Evolutionary conservation across 2,113 vertebrate genomes (phyloP).

Genomic region (Choloepus hoffmanni): DNA sequence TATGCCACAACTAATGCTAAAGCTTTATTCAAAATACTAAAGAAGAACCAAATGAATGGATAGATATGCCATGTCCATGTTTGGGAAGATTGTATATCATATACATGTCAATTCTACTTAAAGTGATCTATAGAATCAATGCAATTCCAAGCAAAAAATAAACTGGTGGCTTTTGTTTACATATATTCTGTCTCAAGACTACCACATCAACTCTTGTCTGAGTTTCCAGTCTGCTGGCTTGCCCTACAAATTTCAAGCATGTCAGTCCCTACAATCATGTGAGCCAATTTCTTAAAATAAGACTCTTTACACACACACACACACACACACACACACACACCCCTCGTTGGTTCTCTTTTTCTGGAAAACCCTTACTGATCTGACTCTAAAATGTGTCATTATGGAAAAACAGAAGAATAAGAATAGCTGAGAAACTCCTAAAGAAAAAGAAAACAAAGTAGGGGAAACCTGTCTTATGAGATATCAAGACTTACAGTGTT

Average conservation of each 20-base stretch:
- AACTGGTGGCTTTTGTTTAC: background rate
- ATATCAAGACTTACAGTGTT: background rate
- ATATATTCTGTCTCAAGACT: too few species aligned
- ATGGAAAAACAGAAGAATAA: background rate
- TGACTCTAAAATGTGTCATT: background rate
- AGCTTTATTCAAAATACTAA: slow-evolving; percentile 15
- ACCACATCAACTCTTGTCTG: too few species aligned
- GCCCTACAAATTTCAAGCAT: too few species aligned
- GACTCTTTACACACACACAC: too few species aligned
- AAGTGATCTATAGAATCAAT: background rate
- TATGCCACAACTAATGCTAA: background rate
- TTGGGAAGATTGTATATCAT: background rate
- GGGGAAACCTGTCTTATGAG: background rate
- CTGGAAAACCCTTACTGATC: too few species aligned
- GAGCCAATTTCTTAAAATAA: too few species aligned
- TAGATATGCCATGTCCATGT: background rate
- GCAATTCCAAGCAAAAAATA: background rate
- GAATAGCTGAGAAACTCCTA: background rate
- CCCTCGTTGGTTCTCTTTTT: too few species aligned
- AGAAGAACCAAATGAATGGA: background rate
- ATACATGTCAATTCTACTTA: background rate
- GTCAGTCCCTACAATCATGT: too few species aligned
- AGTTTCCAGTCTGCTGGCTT: too few species aligned
- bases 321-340: too few species aligned
- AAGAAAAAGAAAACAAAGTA: background rate